These are phyloP conservation scores for Drosophila parabipectinata DNA, from an alignment of 1,140 invertebrate species.

Conservation along the genomic window DNA sequence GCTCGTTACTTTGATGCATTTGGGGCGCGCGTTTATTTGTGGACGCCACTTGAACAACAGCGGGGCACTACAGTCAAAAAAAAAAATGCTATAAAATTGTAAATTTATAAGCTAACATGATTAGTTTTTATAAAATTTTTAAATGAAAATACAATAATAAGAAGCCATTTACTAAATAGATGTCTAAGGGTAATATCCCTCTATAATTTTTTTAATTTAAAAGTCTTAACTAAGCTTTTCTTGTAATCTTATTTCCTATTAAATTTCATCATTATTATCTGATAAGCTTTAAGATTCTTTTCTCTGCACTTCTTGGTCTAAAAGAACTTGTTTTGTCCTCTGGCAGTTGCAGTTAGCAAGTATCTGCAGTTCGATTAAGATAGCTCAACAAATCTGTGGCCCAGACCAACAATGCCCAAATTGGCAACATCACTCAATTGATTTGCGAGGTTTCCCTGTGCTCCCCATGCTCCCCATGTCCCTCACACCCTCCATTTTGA, in stretches of 20 bases:
- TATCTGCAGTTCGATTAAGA: constrained; percentile 29
- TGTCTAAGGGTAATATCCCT: too few species aligned
- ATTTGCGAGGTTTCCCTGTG: constrained; percentile 53
- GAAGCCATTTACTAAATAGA: too few species aligned
- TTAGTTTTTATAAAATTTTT: too few species aligned
- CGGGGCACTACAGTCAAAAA: constrained; percentile 44
- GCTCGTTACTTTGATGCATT: constrained; percentile 83
- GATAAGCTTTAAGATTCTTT: constrained; percentile 1
- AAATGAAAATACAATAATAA: too few species aligned
- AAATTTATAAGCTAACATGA: too few species aligned
- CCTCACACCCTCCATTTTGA: background rate
- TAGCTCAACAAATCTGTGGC: constrained; percentile 32
- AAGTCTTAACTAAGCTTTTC: too few species aligned
- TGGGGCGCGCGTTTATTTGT: constrained; percentile 77
- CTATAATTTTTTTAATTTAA: too few species aligned
- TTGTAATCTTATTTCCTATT: background rate
- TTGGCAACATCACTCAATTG: constrained; percentile 75
- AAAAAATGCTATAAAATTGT: background rate
- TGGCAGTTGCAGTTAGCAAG: constrained; percentile 22
- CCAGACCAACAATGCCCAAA: constrained; percentile 45
- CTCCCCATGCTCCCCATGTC: background rate
- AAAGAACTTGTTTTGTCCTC: constrained; percentile 19
- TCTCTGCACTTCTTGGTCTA: background rate
- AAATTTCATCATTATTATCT: background rate
- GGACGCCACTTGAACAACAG: constrained; percentile 65